Evolutionary conservation across 2,888 invertebrate genomes (phyloP).

Genomic region (Callyntrura sp.): DNA sequence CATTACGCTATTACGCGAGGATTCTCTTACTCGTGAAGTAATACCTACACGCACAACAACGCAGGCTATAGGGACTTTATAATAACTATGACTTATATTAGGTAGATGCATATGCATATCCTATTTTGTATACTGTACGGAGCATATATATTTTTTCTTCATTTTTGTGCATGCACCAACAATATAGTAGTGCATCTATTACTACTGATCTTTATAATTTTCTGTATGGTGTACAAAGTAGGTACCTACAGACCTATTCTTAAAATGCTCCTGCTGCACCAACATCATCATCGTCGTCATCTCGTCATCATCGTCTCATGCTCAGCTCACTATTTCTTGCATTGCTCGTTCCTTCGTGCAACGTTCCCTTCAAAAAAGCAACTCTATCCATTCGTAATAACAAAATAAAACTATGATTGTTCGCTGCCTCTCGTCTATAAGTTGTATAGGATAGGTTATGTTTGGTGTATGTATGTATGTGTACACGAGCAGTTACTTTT

Average conservation of each 20-base stretch:
- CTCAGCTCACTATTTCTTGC: constrained; percentile 35
- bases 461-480: constrained; percentile 60
- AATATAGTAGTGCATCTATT: constrained; percentile 21
- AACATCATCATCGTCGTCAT: constrained; percentile 16
- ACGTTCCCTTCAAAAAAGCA: constrained; percentile 20
- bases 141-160: constrained; percentile 4
- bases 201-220: background rate
- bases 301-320: background rate
- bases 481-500: constrained; percentile 58
- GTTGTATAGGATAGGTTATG: constrained; percentile 40
- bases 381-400: background rate
- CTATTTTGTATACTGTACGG: background rate
- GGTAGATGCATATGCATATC: too few relatives aligned
- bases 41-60: constrained; percentile 30
- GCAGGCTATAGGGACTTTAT: background rate
- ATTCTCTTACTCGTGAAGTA: constrained; percentile 1
- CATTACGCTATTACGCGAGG: background rate
- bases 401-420: background rate
- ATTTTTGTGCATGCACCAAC: constrained; percentile 9
- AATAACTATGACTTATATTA: too few relatives aligned
- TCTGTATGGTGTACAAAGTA: background rate
- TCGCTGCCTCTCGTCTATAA: background rate
- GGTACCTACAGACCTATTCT: constrained; percentile 8
- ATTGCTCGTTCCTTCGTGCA: constrained; percentile 28
- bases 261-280: constrained; percentile 36